A percentile compares a stretch with the other conserved stretches of the same genome.
Evolutionary conservation across 2,797 vertebrate genomes (phyloP).

Genomic region (Botia kubotai): DNA sequence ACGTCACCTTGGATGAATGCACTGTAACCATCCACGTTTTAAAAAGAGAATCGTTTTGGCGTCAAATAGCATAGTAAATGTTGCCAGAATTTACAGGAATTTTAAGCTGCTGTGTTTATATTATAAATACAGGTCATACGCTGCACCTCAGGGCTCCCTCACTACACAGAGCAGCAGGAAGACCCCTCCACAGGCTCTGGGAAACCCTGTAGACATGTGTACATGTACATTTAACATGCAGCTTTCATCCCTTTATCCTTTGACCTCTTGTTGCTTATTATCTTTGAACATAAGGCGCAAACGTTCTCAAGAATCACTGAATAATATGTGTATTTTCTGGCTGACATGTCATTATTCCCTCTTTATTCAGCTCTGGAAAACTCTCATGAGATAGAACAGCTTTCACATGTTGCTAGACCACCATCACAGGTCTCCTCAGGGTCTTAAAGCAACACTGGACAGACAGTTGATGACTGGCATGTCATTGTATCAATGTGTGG

Average conservation of each 20-base stretch:
- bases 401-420: too few relatives aligned
- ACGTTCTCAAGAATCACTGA: neutral
- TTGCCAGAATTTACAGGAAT: conserved; percentile 3
- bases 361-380: neutral
- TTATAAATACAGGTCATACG: conserved; percentile 26
- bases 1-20: conserved; percentile 27
- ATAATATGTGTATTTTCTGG: neutral
- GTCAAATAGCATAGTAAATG: neutral
- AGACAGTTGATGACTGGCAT: neutral
- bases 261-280: neutral
- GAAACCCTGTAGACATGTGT: conserved; percentile 39
- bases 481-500: too few relatives aligned
- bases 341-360: too few relatives aligned
- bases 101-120: conserved; percentile 21
- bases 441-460: neutral
- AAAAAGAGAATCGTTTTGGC: neutral
- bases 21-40: neutral
- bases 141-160: conserved; percentile 23
- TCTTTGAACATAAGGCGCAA: neutral
- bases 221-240: conserved; percentile 41
- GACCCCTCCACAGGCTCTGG: conserved; percentile 16
- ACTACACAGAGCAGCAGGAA: conserved; percentile 25
- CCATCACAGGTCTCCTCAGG: too few relatives aligned
- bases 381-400: too few relatives aligned
- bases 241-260: conserved; percentile 3